Conservation (phyloP, 2,888 invertebrate species). For the Temnothorax ravouxi region DNA sequence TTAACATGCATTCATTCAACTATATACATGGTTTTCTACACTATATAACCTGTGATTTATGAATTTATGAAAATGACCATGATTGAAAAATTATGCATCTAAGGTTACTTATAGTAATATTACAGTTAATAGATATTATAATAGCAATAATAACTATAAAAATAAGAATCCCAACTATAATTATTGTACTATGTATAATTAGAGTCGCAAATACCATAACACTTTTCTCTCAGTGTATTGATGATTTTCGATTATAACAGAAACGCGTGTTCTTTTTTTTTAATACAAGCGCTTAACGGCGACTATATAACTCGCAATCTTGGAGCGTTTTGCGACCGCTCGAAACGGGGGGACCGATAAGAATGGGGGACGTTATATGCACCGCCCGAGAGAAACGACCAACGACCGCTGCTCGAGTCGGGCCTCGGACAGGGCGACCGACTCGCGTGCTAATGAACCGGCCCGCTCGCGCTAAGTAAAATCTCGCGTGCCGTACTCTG, state of each 20-base stretch:
- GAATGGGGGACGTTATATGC: slow-evolving; percentile 25
- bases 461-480: slow-evolving; percentile 76
- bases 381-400: slow-evolving; percentile 6
- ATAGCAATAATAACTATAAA: too few species aligned
- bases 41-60: too few species aligned
- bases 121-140: too few species aligned
- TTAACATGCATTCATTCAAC: too few species aligned
- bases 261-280: background rate
- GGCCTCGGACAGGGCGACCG: slow-evolving; percentile 70
- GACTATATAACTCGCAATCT: slow-evolving; percentile 8
- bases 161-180: too few species aligned
- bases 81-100: too few species aligned
- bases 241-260: background rate
- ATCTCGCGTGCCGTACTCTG: slow-evolving; percentile 79
- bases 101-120: too few species aligned
- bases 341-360: slow-evolving; percentile 54
- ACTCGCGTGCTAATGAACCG: slow-evolving; percentile 83
- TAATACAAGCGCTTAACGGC: background rate
- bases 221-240: background rate
- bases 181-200: too few species aligned
- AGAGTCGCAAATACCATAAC: too few species aligned
- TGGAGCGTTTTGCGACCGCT: background rate
- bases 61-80: too few species aligned
- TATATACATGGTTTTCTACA: too few species aligned
- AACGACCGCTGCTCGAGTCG: slow-evolving; percentile 11